These are phyloP conservation scores for Leptura quadrifasciata DNA, from an alignment of 2,888 invertebrate genomes.

Conservation along the genomic window DNA sequence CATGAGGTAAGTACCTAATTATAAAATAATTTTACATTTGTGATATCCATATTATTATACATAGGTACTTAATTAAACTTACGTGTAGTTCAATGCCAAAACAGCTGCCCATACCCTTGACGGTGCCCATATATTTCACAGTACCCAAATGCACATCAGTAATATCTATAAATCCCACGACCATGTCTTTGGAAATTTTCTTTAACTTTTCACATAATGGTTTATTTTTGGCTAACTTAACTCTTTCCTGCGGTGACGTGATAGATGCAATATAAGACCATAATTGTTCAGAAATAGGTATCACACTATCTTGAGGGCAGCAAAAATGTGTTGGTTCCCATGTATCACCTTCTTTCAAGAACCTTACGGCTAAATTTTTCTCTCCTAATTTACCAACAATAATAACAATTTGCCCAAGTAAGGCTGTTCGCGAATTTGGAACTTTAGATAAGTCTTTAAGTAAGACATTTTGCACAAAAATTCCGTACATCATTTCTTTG, in stretches of 20 bases:
- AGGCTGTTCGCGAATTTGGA: constrained; percentile 65
- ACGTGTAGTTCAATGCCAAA: constrained; percentile 78
- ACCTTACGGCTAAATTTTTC: constrained; percentile 64
- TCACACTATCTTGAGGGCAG: constrained; percentile 64
- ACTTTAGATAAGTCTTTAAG: constrained; percentile 58
- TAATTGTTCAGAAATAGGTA: constrained; percentile 69
- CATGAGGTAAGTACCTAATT: neutral
- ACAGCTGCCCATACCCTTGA: constrained; percentile 76
- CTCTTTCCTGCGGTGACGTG: constrained; percentile 74
- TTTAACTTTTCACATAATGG: constrained; percentile 73
- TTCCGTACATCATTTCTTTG: constrained; percentile 64
- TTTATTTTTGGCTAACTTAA: constrained; percentile 73
- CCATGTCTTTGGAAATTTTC: constrained; percentile 69
- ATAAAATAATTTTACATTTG: constrained; percentile 22
- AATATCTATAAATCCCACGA: constrained; percentile 71
- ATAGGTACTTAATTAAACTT: constrained; percentile 62
- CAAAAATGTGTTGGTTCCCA: constrained; percentile 70
- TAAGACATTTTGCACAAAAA: constrained; percentile 65
- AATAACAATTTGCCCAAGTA: constrained; percentile 70
- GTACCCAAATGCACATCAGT: constrained; percentile 70
- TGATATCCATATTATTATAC: constrained; percentile 23
- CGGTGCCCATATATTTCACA: constrained; percentile 76
- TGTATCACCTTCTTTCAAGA: constrained; percentile 66
- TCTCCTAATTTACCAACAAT: constrained; percentile 64
- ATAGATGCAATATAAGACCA: constrained; percentile 77